A percentile compares a stretch with the other conserved stretches of the same genome.
These are phyloP conservation scores for Kryptolebias marmoratus DNA, from an alignment of 2,113 vertebrate genomes.

Conservation along the genomic window DNA sequence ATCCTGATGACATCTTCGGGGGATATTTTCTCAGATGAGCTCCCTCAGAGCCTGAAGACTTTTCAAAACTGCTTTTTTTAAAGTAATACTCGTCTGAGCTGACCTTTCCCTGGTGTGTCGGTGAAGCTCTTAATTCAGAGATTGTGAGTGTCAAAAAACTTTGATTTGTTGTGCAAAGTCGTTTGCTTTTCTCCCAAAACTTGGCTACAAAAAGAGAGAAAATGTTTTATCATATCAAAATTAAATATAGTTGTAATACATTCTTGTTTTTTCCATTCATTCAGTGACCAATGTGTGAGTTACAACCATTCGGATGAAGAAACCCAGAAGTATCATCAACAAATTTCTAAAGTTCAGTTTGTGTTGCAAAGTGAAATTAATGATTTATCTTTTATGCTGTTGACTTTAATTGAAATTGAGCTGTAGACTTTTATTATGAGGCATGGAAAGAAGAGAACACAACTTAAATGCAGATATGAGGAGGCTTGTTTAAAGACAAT, in stretches of 20 bases:
- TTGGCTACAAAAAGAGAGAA: background rate
- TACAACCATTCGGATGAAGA: no score
- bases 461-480: no score
- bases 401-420: no score
- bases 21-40: slow-evolving; percentile 7
- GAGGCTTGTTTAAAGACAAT: no score
- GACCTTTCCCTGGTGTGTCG: background rate
- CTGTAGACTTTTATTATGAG: no score
- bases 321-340: no score
- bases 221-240: background rate
- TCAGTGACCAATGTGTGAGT: no score
- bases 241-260: background rate
- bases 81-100: background rate
- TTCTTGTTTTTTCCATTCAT: no score
- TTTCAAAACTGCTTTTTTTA: background rate
- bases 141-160: background rate
- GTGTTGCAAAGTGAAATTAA: no score
- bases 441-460: no score
- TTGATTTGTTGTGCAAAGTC: background rate
- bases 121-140: background rate
- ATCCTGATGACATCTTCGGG: slow-evolving; percentile 4
- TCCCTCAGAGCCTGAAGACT: slow-evolving; percentile 6
- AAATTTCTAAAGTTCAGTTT: no score
- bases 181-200: background rate
- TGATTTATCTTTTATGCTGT: no score